Percentiles rank a stretch among this genome's conserved stretches.
Evolutionary conservation across 2,888 invertebrate species (phyloP).

Genomic region (Trisateles emortualis): DNA sequence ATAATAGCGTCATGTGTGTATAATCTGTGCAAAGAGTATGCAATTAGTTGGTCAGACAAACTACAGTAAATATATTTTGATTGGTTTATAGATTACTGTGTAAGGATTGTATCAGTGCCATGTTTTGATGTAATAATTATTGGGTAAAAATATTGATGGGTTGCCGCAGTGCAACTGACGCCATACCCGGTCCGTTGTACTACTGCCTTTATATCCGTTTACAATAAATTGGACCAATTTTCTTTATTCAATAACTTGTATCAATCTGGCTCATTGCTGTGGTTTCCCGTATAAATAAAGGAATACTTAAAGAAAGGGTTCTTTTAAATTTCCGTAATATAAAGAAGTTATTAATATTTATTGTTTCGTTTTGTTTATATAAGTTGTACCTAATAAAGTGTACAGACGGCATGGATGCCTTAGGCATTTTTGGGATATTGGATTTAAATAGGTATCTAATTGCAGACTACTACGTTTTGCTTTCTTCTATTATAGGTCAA

Average conservation of each 20-base stretch:
- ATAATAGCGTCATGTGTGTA: background rate
- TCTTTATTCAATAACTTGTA: slow-evolving; percentile 66
- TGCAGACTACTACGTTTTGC: too few relatives aligned
- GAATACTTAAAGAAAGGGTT: slow-evolving; percentile 1
- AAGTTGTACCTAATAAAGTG: background rate
- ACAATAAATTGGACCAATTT: slow-evolving; percentile 61
- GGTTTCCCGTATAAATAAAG: slow-evolving; percentile 58
- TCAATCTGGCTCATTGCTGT: slow-evolving; percentile 61
- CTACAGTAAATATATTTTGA: slow-evolving; percentile 48
- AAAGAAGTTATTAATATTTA: background rate
- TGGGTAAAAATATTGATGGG: slow-evolving; percentile 61
- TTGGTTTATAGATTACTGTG: slow-evolving; percentile 45
- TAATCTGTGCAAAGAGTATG: slow-evolving; percentile 21
- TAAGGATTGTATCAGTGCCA: slow-evolving; percentile 57
- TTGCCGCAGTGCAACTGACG: slow-evolving; percentile 60
- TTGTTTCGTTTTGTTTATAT: background rate
- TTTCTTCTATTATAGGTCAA: too few relatives aligned
- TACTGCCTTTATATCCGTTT: slow-evolving; percentile 54
- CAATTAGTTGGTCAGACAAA: slow-evolving; percentile 3
- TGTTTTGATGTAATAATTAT: slow-evolving; percentile 68
- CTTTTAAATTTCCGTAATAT: too few relatives aligned
- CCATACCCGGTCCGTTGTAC: slow-evolving; percentile 57
- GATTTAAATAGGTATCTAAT: too few relatives aligned
- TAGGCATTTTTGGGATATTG: background rate
- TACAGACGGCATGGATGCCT: background rate